phyloP scores from a whole-genome alignment of 53 echinoderm and acorn worm species.

The Zoroaster sp. region DNA sequence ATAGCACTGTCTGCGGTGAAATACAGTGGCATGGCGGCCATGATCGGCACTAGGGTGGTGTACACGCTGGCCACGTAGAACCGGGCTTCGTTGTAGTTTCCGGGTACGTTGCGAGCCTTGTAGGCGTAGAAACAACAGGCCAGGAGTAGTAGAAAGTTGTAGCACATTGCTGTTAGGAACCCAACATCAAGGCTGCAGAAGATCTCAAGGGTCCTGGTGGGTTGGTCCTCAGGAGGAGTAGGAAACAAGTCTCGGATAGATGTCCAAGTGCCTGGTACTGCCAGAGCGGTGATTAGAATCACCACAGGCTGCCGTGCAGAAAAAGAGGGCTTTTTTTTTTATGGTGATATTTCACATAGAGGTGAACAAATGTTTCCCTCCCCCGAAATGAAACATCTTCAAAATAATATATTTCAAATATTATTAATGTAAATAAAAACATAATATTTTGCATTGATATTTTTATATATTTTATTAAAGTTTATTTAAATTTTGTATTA shows the following conservation, averaged over 20 bases:
- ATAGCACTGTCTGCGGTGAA: background rate
- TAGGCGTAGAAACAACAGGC: slow-evolving; percentile 7
- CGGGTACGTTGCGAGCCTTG: slow-evolving; percentile 37
- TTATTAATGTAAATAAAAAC: too few species aligned
- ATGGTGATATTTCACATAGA: too few species aligned
- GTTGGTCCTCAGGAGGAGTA: background rate
- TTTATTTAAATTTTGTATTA: too few species aligned
- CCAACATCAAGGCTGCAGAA: slow-evolving; percentile 3
- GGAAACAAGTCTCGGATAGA: slow-evolving; percentile 17
- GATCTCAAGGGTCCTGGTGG: slow-evolving; percentile 1
- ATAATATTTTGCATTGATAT: too few species aligned
- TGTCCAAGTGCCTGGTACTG: background rate
- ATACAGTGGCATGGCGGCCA: slow-evolving; percentile 28
- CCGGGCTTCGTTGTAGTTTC: slow-evolving; percentile 49
- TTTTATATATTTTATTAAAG: too few species aligned
- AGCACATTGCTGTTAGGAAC: background rate
- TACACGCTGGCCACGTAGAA: slow-evolving; percentile 50
- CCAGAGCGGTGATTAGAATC: background rate
- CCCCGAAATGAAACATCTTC: too few species aligned
- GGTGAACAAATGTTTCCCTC: too few species aligned
- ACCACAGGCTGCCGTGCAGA: background rate
- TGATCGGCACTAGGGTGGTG: slow-evolving; percentile 14
- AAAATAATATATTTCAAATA: too few species aligned
- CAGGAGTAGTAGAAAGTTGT: background rate
- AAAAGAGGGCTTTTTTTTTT: background rate